Evolutionary conservation across 2,113 vertebrate species (phyloP), one percentile per base, ranked within the genome.

Genomic region (human (Homo sapiens)): DNA sequence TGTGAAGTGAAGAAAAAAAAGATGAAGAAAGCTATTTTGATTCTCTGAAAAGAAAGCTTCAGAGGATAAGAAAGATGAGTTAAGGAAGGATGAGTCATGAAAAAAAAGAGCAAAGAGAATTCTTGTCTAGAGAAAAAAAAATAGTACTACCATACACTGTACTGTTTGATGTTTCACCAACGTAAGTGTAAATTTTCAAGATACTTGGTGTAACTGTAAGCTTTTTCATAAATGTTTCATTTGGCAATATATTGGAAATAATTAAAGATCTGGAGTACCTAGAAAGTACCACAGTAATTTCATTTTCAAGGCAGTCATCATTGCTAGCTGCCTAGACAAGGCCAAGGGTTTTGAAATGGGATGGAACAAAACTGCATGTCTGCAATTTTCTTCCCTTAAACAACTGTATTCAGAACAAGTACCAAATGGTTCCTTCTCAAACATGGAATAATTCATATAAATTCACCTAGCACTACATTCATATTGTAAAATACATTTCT

Each of bases 21-120:
- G 64, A 98, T 93, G 88, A 95, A 96, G 92, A 98, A 86, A 97
- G 93, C 94, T 84, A 89, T 89, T 98, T 83, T 95, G 32, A 59
- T 93, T 98, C 96, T 98, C 96, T 93, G 87, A 75, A 82, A 93
- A 90, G n/a, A 38, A 97, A 94, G 72, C 98, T 97, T 97, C 64
- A 92, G 97, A 97, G 90, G 61, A 78, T 90, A 96, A 98, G 93
- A 97, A 91, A 86, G 96, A 84, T 75, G 90, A 97, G 93, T 90
- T 84, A 96, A 96, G 96, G 96, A 90, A 97, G 52, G 73, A 50
- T 93, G 96, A 98, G 82, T 96, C 90, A 97, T 98, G 90, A 96
- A 97, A 95, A 93, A 96, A 14, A 64, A 96, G 76, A 95, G 78
- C 38, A 95, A 87, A 93, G 90, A 96, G 72, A 95, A 92, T 92